Evolutionary conservation across 2,113 vertebrate species (phyloP).

Genomic region (Pantherophis guttatus): DNA sequence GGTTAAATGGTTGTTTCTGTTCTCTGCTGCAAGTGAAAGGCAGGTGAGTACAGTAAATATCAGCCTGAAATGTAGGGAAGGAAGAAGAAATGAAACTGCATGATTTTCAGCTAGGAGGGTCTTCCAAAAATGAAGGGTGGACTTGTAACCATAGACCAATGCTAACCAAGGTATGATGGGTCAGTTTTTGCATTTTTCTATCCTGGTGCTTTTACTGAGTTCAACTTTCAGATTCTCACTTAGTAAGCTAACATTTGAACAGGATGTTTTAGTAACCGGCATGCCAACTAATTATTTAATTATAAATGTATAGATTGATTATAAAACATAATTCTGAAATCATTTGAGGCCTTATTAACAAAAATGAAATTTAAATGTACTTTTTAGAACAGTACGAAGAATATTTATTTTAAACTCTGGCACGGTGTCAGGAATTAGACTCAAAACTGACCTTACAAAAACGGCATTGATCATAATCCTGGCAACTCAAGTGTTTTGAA

Average conservation of each 20-base stretch:
- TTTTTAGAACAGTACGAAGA: neutral
- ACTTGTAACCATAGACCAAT: neutral
- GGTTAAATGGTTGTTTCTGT: neutral
- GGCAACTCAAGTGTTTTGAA: neutral
- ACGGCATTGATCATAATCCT: neutral
- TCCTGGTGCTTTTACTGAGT: neutral
- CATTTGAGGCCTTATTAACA: neutral
- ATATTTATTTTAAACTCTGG: neutral
- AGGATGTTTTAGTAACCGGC: neutral
- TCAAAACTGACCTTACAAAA: neutral
- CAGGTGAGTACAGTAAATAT: neutral
- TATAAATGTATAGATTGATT: neutral
- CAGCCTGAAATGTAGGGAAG: neutral
- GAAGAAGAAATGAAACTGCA: too few species aligned
- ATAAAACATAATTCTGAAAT: neutral
- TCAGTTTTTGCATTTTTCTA: neutral
- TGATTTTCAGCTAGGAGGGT: neutral
- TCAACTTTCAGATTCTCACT: neutral
- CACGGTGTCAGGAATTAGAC: neutral
- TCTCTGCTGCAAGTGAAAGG: neutral
- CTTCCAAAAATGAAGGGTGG: neutral
- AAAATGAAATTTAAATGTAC: neutral
- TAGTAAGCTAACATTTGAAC: neutral
- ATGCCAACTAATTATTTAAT: slow-evolving; percentile 4
- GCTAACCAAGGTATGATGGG: too few species aligned